Conservation (phyloP, 2,113 vertebrate genomes). For the Cheilinus undulatus region DNA sequence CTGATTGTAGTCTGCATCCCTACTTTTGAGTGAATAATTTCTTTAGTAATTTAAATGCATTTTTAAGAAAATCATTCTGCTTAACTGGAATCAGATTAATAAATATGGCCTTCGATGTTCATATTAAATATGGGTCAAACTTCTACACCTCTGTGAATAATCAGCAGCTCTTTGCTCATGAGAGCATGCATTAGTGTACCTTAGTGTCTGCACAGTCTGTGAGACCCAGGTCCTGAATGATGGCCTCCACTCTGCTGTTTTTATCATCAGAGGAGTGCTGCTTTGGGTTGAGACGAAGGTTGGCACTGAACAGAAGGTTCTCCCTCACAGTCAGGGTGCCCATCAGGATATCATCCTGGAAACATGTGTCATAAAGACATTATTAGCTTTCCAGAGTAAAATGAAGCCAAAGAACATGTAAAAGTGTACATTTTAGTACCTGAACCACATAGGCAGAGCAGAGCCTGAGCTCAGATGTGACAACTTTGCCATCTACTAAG, state of each 20-base stretch:
- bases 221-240: slow-evolving; percentile 83
- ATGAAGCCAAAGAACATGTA: not conserved
- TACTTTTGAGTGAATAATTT: too few relatives aligned
- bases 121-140: too few relatives aligned
- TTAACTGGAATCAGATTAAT: too few relatives aligned
- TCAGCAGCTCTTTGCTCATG: not conserved
- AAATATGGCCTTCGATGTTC: too few relatives aligned
- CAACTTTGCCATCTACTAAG: slow-evolving; percentile 74
- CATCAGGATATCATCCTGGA: slow-evolving; percentile 85
- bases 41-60: too few relatives aligned
- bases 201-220: slow-evolving; percentile 83
- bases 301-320: slow-evolving; percentile 86
- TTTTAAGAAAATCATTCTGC: too few relatives aligned
- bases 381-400: not conserved
- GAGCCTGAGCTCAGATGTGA: slow-evolving; percentile 81
- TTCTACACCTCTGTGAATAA: too few relatives aligned
- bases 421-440: slow-evolving; percentile 64
- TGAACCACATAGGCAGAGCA: slow-evolving; percentile 86
- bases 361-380: not conserved
- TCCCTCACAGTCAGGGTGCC: slow-evolving; percentile 84
- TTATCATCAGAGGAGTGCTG: slow-evolving; percentile 73
- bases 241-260: slow-evolving; percentile 67
- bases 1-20: too few relatives aligned
- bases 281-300: slow-evolving; percentile 76
- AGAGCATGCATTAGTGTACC: slow-evolving; percentile 50